Conservation (phyloP, 2,888 invertebrate species). For the Seira sanloemensis region DNA sequence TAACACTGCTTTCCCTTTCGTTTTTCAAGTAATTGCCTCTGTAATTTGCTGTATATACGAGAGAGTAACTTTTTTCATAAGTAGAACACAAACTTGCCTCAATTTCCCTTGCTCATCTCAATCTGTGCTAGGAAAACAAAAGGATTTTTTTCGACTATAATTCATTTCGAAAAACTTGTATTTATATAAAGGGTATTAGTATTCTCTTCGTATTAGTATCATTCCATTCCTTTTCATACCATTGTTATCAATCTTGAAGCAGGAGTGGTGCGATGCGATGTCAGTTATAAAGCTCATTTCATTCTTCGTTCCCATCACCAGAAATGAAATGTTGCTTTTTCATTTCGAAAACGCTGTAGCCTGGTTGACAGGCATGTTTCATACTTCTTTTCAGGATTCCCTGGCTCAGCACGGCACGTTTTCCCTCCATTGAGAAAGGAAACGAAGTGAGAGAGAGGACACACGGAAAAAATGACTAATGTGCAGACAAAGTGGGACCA, state of each 20-base stretch:
- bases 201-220: too few species aligned
- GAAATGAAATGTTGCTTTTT: conserved; percentile 16
- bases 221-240: too few species aligned
- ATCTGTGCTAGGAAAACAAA: too few species aligned
- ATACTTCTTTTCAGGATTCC: background rate
- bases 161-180: too few species aligned
- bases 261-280: background rate
- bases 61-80: too few species aligned
- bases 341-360: conserved; percentile 7
- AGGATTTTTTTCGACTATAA: too few species aligned
- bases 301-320: conserved; percentile 1
- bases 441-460: background rate
- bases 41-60: too few species aligned
- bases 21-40: too few species aligned
- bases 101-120: too few species aligned
- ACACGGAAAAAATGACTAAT: conserved; percentile 2
- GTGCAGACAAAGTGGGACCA: conserved; percentile 11
- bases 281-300: conserved; percentile 16
- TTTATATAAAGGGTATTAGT: too few species aligned
- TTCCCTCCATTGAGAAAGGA: background rate
- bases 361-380: conserved; percentile 1
- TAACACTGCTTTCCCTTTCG: too few species aligned
- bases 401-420: background rate
- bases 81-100: too few species aligned
- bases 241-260: conserved; percentile 7